Evolutionary conservation across 2,797 vertebrate genomes (phyloP).

Genomic region (Parambassis ranga): DNA sequence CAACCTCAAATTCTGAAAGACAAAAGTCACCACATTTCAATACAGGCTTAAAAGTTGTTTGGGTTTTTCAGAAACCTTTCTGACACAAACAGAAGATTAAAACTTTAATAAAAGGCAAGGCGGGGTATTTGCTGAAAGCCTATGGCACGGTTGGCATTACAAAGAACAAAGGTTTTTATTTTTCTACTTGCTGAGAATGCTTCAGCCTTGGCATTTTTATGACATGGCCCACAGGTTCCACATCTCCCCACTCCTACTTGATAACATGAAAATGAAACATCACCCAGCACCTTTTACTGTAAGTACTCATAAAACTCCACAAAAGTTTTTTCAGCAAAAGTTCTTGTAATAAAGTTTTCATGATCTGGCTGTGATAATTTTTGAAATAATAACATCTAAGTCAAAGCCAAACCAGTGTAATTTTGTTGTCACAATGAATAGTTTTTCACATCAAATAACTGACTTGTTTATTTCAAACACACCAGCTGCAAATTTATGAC

Average conservation of each 20-base stretch:
- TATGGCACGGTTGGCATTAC: slow-evolving; percentile 22
- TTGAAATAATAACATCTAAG: not conserved
- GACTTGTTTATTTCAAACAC: no score
- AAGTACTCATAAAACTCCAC: not conserved
- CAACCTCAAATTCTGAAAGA: no score
- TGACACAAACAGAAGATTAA: not conserved
- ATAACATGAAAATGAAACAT: slow-evolving; percentile 38
- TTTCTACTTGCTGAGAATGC: slow-evolving; percentile 1
- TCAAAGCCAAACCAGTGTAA: no score
- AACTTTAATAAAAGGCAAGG: slow-evolving; percentile 6
- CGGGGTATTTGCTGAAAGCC: slow-evolving; percentile 26
- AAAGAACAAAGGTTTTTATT: slow-evolving; percentile 25
- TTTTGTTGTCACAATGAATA: no score
- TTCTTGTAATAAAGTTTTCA: slow-evolving; percentile 8
- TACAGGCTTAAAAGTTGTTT: not conserved
- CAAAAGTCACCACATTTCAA: not conserved
- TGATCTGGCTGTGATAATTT: no score
- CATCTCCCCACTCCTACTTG: slow-evolving; percentile 4
- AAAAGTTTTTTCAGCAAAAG: slow-evolving; percentile 1
- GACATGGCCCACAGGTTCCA: slow-evolving; percentile 36
- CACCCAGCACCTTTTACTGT: not conserved
- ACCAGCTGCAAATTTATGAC: no score
- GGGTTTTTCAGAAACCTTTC: not conserved
- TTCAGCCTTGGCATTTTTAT: slow-evolving; percentile 52
- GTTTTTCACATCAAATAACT: no score